Base-by-base conservation (phyloP, 2,888 invertebrate genomes). In the Thecocarcelia acutangulata region DNA sequence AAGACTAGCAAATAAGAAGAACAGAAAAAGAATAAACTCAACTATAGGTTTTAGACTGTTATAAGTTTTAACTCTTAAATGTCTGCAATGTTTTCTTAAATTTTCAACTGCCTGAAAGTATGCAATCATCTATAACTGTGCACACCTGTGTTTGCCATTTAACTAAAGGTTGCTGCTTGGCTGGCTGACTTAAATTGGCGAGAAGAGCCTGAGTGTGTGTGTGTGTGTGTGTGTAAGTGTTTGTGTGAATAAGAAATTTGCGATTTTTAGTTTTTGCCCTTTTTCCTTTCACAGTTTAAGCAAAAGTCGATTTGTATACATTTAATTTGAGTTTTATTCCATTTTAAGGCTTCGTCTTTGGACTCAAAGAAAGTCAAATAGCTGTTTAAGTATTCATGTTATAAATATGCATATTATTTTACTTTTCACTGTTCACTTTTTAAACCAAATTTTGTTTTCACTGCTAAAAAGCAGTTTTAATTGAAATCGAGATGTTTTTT, bases 71-170 rank as follows among this genome's bases (percentile, higher is more conserved):
- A 59, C 70, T 59, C 54, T 54, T 59, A 75, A 82, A 73, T 74
- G 77, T 78, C 82, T 78, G 74, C 74, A 66, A 66, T 70, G 69
- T 54, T 82, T 82, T 78, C 70, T 82, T 82, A 75, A 82, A 75
- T 70, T 75, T 82, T 72, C 70, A 59, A 82, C 69, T 59, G 78
- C 82, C 78, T 82, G 82, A 82, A 82, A 82, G 82, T 78, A 82
- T 82, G 82, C 82, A 82, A 82, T 78, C 82, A 78, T 66, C 82
- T 82, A 78, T 82, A 75, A 74, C 78, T 66, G 42, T 75, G 70
- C 66, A 78, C 82, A 82, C 82, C 82, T 82, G 82, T 82, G 74
- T 75, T 78, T 78, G 70, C 70, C 46, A 78, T 78, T 82, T 79
- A 73, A 68, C 59, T 58, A 40, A 69, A 44, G 66, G 37, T 15